Conservation (phyloP, 1,140 invertebrate species). For the Steinernema feltiae region DNA sequence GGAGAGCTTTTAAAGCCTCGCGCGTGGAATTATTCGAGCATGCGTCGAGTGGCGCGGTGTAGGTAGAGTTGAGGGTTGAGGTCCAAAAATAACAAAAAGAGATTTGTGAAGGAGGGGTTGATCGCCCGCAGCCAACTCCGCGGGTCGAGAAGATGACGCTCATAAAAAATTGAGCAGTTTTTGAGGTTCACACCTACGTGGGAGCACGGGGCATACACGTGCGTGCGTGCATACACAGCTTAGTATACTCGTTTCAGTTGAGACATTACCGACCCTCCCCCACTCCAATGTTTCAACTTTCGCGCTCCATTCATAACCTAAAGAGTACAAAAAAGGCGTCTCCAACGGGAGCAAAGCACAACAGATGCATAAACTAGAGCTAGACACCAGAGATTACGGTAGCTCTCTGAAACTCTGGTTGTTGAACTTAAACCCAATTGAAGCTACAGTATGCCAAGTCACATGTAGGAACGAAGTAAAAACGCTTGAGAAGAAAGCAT, state of each 20-base stretch:
- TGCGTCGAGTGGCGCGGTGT: background rate
- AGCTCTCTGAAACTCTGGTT: too few relatives aligned
- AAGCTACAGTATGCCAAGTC: too few relatives aligned
- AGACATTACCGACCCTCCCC: too few relatives aligned
- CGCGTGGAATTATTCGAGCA: slow-evolving; percentile 11
- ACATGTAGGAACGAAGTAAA: too few relatives aligned
- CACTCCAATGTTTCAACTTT: too few relatives aligned
- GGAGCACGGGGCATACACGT: background rate
- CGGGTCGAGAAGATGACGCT: background rate
- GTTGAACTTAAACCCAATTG: too few relatives aligned
- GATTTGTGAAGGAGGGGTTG: slow-evolving; percentile 10
- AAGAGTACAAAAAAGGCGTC: too few relatives aligned
- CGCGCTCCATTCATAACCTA: too few relatives aligned
- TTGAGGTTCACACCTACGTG: slow-evolving; percentile 3
- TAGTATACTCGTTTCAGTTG: background rate
- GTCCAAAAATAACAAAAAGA: slow-evolving; percentile 1
- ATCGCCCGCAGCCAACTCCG: background rate
- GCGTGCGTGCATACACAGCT: background rate
- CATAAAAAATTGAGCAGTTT: slow-evolving; percentile 9
- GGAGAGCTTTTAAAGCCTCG: slow-evolving; percentile 12
- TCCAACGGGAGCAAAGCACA: background rate
- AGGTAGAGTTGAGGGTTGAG: background rate
- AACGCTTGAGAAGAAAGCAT: too few relatives aligned
- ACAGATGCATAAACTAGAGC: background rate
- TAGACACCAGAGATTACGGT: too few relatives aligned